Conservation (phyloP, 2,113 vertebrate species). For the Urocolius indicus region DNA sequence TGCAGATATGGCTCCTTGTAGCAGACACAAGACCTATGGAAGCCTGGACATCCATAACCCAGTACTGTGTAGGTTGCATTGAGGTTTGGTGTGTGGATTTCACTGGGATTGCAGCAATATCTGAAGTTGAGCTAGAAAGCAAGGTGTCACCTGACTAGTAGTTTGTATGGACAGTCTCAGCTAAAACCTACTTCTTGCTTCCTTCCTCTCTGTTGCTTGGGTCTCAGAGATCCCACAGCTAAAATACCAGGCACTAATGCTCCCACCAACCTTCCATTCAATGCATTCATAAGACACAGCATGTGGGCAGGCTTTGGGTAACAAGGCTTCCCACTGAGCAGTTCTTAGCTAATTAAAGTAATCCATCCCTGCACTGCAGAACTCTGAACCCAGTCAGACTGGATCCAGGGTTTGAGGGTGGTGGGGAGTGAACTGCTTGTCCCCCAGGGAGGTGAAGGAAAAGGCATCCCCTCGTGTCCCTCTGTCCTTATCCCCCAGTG, state of each 20-base stretch:
- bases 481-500: not conserved
- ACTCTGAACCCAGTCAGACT: not conserved
- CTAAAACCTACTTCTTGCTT: not conserved
- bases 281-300: rapidly evolving
- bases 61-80: not conserved
- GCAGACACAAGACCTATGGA: not conserved
- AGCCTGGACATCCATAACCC: not conserved
- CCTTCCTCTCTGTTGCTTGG: not conserved
- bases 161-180: not conserved
- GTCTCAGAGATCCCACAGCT: not conserved
- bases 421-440: not conserved
- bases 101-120: not conserved
- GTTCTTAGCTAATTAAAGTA: not conserved
- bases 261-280: not conserved
- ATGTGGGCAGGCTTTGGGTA: not conserved
- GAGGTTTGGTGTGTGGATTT: not conserved
- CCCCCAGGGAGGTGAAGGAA: not conserved
- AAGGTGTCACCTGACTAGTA: not conserved
- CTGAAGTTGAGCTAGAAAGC: not conserved
- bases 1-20: not conserved
- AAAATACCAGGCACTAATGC: not conserved
- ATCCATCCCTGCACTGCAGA: not conserved
- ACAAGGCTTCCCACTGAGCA: not conserved
- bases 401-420: rapidly evolving
- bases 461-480: not conserved